Conservation (phyloP, 1,140 invertebrate species). For the Drosophila saltans region DNA sequence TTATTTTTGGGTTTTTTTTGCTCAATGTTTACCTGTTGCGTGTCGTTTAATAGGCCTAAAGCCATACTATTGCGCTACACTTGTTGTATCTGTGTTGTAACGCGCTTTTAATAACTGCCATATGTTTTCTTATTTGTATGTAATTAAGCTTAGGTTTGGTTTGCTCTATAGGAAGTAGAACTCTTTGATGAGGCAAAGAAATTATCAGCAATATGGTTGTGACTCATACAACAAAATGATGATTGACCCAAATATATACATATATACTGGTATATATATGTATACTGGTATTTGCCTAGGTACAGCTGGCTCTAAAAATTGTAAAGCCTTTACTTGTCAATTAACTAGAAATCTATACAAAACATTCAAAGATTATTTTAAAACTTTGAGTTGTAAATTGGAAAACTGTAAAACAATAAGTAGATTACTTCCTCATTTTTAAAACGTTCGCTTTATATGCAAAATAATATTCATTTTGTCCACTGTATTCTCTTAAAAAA, state of each 20-base stretch:
- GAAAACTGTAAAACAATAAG: too few species aligned
- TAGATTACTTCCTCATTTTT: too few species aligned
- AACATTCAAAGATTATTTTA: too few species aligned
- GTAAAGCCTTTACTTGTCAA: neutral
- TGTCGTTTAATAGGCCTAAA: constrained; percentile 38
- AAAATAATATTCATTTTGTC: neutral
- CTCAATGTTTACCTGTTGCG: constrained; percentile 64
- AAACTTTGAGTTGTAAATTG: too few species aligned
- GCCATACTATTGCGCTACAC: constrained; percentile 27
- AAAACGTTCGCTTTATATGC: too few species aligned
- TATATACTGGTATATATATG: too few species aligned
- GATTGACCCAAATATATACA: constrained; percentile 5
- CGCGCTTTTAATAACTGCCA: constrained; percentile 58
- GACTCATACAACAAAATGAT: constrained; percentile 5
- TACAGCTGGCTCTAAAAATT: neutral
- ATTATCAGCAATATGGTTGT: neutral
- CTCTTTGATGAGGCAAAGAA: neutral
- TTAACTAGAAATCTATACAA: neutral
- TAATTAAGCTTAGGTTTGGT: constrained; percentile 7
- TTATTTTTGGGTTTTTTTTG: constrained; percentile 5
- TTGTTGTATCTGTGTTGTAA: constrained; percentile 47
- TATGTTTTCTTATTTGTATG: constrained; percentile 42
- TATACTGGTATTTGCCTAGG: neutral
- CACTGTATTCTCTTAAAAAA: neutral
- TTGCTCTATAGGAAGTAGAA: constrained; percentile 14